These are phyloP conservation scores for Varecia variegata DNA, from an alignment of 2,797 vertebrate species.

Conservation along the genomic window DNA sequence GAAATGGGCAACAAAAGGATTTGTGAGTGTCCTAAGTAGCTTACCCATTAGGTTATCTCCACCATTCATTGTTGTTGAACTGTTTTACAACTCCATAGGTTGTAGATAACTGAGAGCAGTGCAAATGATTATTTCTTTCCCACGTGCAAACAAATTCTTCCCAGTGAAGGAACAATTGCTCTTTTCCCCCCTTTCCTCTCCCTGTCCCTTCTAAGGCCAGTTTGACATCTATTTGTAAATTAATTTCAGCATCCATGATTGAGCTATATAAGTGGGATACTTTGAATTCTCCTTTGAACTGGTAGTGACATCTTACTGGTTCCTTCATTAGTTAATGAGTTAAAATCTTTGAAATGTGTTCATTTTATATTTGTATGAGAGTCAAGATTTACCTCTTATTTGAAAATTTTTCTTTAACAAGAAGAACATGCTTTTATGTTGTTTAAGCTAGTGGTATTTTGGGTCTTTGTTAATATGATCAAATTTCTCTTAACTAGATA, in stretches of 20 bases:
- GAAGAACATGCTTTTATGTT: neutral
- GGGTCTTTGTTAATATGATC: neutral
- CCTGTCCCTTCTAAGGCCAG: neutral
- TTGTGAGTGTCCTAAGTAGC: neutral
- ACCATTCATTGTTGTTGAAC: neutral
- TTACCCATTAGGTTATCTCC: neutral
- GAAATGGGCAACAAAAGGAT: neutral
- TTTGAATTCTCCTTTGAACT: neutral
- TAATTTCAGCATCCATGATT: neutral
- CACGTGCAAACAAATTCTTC: neutral
- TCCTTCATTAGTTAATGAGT: neutral
- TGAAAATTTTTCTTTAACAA: neutral
- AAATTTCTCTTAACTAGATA: neutral
- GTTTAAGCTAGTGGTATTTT: neutral
- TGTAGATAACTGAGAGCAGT: neutral
- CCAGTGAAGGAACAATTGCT: too few relatives aligned
- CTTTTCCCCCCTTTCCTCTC: neutral
- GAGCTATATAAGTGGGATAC: neutral
- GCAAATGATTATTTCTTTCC: neutral
- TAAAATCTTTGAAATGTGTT: conserved; percentile 2
- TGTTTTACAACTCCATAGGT: neutral
- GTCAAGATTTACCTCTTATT: neutral
- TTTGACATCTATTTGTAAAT: neutral
- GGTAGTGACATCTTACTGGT: neutral
- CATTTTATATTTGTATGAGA: neutral